A percentile compares a stretch with the other conserved stretches of the same genome.
These are phyloP conservation scores for Parnassius apollo DNA, from an alignment of 2,888 invertebrate genomes.

Conservation along the genomic window DNA sequence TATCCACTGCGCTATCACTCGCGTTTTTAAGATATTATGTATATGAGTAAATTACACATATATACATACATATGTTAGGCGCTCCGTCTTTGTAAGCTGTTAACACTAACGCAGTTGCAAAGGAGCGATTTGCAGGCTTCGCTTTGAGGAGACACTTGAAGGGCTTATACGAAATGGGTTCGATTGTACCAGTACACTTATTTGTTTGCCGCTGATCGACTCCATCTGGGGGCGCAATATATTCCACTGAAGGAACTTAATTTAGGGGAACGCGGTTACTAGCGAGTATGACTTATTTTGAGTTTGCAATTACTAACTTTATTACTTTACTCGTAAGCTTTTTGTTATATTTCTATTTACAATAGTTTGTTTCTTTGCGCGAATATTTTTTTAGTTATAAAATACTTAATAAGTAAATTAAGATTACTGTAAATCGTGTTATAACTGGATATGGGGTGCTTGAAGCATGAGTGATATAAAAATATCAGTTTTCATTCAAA, in stretches of 20 bases:
- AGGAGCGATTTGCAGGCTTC: slow-evolving; percentile 56
- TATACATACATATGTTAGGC: not conserved
- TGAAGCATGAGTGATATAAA: no score
- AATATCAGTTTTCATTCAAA: no score
- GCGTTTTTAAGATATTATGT: not conserved
- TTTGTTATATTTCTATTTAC: no score
- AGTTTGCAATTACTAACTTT: slow-evolving; percentile 4
- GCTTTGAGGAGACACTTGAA: slow-evolving; percentile 66
- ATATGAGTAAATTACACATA: not conserved
- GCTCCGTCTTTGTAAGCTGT: slow-evolving; percentile 16
- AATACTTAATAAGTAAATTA: no score
- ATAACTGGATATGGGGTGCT: no score
- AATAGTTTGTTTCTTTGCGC: no score
- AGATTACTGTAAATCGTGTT: no score
- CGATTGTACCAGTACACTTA: slow-evolving; percentile 69
- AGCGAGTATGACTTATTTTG: slow-evolving; percentile 10
- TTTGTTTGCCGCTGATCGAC: slow-evolving; percentile 73
- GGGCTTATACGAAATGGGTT: slow-evolving; percentile 62
- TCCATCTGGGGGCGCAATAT: slow-evolving; percentile 37
- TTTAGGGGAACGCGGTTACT: slow-evolving; percentile 32
- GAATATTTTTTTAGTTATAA: no score
- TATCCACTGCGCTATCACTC: no score
- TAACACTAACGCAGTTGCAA: slow-evolving; percentile 44
- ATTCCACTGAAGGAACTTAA: slow-evolving; percentile 35
- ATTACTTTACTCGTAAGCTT: no score